phyloP scores from a whole-genome alignment of 92 coral and sea anemone species.

The Heliopora coerulea region DNA sequence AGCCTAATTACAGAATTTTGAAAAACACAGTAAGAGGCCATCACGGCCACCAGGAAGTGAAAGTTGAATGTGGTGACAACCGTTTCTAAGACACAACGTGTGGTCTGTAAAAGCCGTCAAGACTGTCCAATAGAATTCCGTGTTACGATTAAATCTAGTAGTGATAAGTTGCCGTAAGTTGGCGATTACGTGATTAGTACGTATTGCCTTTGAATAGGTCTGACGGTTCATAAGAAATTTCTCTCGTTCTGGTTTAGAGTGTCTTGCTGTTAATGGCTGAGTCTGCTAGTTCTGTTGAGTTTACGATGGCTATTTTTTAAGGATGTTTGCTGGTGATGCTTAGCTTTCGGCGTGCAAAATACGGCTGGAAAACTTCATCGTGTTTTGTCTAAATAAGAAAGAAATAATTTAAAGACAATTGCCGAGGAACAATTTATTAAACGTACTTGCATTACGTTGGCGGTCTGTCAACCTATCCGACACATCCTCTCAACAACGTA shows the following conservation, averaged over 20 bases:
- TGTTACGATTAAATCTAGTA: conserved; percentile 9
- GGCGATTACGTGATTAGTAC: not conserved
- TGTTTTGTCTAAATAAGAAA: too few relatives aligned
- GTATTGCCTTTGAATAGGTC: not conserved
- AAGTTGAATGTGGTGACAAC: conserved; percentile 14
- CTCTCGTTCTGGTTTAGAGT: not conserved
- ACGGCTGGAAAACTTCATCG: too few relatives aligned
- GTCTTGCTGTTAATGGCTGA: not conserved
- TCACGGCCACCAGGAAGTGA: not conserved
- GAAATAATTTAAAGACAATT: too few relatives aligned
- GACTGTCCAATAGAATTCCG: conserved; percentile 15
- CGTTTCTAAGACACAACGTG: conserved; percentile 35
- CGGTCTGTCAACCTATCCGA: too few relatives aligned
- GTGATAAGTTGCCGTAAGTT: conserved; percentile 23
- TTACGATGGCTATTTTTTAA: not conserved
- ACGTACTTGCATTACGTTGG: not conserved
- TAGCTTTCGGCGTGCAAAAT: too few relatives aligned
- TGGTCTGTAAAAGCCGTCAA: conserved; percentile 19
- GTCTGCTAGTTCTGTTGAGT: not conserved
- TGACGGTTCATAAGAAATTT: not conserved
- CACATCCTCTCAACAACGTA: too few relatives aligned
- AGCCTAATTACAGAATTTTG: conserved; percentile 1
- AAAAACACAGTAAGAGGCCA: not conserved
- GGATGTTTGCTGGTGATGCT: too few relatives aligned
- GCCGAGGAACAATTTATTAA: not conserved